Evolutionary conservation across 2,113 vertebrate species (phyloP), one percentile per base, ranked within the genome.

Genomic region (Salvator merianae): DNA sequence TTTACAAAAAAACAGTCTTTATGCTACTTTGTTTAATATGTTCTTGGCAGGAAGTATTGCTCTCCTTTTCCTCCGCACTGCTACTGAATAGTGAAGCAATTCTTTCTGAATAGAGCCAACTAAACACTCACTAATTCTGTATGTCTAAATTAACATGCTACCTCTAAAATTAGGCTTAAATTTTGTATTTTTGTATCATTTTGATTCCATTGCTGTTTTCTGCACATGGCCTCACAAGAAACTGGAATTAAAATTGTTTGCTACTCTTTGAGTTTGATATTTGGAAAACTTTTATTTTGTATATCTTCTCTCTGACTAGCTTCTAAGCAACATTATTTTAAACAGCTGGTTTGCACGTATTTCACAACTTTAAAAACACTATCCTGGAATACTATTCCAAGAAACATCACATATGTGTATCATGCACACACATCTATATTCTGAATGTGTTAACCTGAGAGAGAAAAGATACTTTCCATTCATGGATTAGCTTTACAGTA

Each of bases 381-480:
- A 36, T 59, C 80, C 68, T 38, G 0, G 0, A 26, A 40, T 0
- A 0, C 43, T 14, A 14, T 1, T 83, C 69, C 0, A 2, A 1
- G 38, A 62, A 72, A 1, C 59, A 82, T 82, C 77, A n/a, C 5
- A 5, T 34, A 24, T 28, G 24, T 43, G 13, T n/a, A 9, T 16
- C 47, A 50, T 53, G 50, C 50, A 53, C 4, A 14, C 16, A 53
- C 16, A 53, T 13, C 50, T 53, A 53, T 53, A 14, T 14, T 53
- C 16, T 53, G 50, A 3, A 82, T 28, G 34, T 18, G 16, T 32
- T 62, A 71, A 70, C 32, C 24, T 72, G 32, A 28, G 32, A 66
- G 28, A 12, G 12, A 18, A 77, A 83, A 20, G 1, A 47, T 53
- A 53, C 5, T 69, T 65, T 79, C 8, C 68, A 38, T 43, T 63